Conservation (phyloP, 2,888 invertebrate species). For the Caenorhabditis japonica region DNA sequence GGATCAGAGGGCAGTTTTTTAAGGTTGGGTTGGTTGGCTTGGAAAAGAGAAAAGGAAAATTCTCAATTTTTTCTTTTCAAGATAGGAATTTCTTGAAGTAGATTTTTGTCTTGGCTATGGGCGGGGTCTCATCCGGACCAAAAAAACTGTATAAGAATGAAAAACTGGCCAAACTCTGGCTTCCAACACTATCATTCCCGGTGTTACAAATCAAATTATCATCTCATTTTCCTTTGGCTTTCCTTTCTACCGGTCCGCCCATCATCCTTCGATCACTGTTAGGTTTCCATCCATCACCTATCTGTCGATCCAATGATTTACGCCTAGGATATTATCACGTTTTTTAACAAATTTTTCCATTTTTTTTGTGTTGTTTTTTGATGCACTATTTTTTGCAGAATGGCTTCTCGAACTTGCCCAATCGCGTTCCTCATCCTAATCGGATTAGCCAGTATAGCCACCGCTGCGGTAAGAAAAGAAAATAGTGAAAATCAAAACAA, state of each 20-base stretch:
- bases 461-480: conserved; percentile 22
- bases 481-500: not conserved
- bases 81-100: no score
- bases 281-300: conserved; percentile 26
- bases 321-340: conserved; percentile 9
- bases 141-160: no score
- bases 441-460: conserved; percentile 41
- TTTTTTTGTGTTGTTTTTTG: conserved; percentile 14
- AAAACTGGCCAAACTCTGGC: no score
- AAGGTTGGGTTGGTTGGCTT: no score
- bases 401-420: conserved; percentile 44
- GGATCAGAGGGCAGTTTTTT: no score
- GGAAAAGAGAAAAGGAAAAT: no score
- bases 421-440: conserved; percentile 35
- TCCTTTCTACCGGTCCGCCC: no score
- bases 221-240: conserved; percentile 11
- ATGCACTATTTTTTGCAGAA: conserved; percentile 39
- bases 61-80: no score
- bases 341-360: no score
- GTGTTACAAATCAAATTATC: conserved; percentile 38
- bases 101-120: no score
- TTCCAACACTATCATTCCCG: not conserved
- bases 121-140: no score
- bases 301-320: conserved; percentile 12
- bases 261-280: no score